A percentile compares a stretch with the other conserved stretches of the same genome.
phyloP scores from a whole-genome alignment of 1,140 invertebrate genomes.

The Holotrichia oblita region DNA sequence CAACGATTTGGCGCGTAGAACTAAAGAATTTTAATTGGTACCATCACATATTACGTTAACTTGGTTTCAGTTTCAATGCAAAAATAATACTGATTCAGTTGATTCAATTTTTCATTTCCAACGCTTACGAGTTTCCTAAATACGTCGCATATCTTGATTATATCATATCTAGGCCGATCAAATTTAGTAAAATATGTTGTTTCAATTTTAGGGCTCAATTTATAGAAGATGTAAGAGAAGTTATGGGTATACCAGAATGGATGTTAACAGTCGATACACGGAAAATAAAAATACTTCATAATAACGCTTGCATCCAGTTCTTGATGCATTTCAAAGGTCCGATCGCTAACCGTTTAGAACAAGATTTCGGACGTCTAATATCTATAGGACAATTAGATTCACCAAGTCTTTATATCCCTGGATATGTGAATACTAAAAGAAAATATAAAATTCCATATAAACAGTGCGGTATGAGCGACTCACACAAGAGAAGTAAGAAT shows the following conservation, averaged over 20 bases:
- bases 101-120: no score
- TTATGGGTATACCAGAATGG: constrained; percentile 90
- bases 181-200: neutral
- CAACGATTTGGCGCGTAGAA: no score
- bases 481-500: constrained; percentile 68
- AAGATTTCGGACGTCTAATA: constrained; percentile 80
- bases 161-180: no score
- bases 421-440: constrained; percentile 75
- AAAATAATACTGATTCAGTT: no score
- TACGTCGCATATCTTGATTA: no score
- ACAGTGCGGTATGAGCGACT: constrained; percentile 76
- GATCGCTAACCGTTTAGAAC: constrained; percentile 77
- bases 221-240: constrained; percentile 80
- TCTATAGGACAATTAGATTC: constrained; percentile 75
- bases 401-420: constrained; percentile 81
- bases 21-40: no score
- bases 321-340: constrained; percentile 88
- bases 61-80: no score
- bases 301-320: constrained; percentile 86
- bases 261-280: constrained; percentile 86
- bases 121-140: no score
- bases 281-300: constrained; percentile 79
- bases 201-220: constrained; percentile 76
- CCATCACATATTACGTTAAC: no score
- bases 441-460: constrained; percentile 76